These are phyloP conservation scores for Streptopelia turtur DNA, from an alignment of 2,797 vertebrate genomes.

Conservation along the genomic window DNA sequence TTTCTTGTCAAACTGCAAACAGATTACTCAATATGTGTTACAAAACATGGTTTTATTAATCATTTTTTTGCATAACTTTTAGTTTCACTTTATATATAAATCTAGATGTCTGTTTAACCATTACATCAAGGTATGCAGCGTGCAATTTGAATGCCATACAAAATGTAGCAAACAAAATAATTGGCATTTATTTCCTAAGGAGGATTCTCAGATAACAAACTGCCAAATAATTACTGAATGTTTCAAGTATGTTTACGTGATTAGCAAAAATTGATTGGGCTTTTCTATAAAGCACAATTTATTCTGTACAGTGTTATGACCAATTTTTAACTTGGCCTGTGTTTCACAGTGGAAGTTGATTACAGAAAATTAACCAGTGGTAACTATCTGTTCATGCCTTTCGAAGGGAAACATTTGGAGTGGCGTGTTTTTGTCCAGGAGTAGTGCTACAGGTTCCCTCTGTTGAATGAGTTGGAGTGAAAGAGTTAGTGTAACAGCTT, in stretches of 20 bases:
- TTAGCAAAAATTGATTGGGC: not conserved
- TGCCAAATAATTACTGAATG: not conserved
- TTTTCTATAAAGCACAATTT: not conserved
- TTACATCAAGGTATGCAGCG: accelerated
- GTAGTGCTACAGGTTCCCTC: not conserved
- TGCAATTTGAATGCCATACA: not conserved
- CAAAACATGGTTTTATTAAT: not conserved
- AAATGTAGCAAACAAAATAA: not conserved
- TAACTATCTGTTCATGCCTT: not conserved
- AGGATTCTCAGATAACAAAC: not conserved
- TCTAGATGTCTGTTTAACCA: not conserved
- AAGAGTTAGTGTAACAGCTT: constrained; percentile 4
- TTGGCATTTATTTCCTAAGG: not conserved
- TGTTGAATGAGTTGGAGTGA: not conserved
- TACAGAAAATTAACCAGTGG: not conserved
- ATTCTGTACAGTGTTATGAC: not conserved
- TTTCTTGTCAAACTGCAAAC: not conserved
- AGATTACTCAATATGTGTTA: not conserved
- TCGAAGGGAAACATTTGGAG: not conserved
- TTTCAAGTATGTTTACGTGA: not conserved
- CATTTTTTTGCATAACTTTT: not conserved
- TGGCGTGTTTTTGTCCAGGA: not conserved
- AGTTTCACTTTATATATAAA: not conserved
- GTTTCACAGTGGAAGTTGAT: not conserved
- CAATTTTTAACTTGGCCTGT: not conserved